Conservation (phyloP, 2,113 vertebrate genomes). For the Alces alces region DNA sequence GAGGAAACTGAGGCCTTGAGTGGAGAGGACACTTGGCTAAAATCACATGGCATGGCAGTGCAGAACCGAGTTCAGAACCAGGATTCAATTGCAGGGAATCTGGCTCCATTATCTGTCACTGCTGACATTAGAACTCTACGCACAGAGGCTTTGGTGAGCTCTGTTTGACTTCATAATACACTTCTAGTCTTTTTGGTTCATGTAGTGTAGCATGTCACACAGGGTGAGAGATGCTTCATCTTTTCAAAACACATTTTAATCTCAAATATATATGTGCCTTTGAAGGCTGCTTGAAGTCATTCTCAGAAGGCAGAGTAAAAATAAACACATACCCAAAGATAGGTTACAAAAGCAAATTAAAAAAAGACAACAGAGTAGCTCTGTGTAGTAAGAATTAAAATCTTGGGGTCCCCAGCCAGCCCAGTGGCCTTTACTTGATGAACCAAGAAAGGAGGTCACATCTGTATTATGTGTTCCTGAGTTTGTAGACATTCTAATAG, state of each 20-base stretch:
- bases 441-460: not conserved
- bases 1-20: not conserved
- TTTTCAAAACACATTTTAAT: not conserved
- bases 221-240: not conserved
- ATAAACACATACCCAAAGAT: not conserved
- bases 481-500: not conserved
- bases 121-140: not conserved
- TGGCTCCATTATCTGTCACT: not conserved
- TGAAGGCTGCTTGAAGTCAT: not conserved
- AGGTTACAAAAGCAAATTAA: not conserved
- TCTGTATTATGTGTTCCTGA: not conserved
- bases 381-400: not conserved
- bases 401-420: not conserved
- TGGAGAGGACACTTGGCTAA: not conserved
- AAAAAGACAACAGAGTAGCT: not conserved
- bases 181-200: not conserved
- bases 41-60: not conserved
- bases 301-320: not conserved
- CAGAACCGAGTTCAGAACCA: not conserved
- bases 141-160: not conserved
- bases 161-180: not conserved
- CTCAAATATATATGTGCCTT: not conserved
- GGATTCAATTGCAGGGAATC: not conserved
- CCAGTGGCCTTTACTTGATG: not conserved
- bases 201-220: not conserved